Conservation (phyloP, 2,888 invertebrate species). For the Romanomermis culicivorax region DNA sequence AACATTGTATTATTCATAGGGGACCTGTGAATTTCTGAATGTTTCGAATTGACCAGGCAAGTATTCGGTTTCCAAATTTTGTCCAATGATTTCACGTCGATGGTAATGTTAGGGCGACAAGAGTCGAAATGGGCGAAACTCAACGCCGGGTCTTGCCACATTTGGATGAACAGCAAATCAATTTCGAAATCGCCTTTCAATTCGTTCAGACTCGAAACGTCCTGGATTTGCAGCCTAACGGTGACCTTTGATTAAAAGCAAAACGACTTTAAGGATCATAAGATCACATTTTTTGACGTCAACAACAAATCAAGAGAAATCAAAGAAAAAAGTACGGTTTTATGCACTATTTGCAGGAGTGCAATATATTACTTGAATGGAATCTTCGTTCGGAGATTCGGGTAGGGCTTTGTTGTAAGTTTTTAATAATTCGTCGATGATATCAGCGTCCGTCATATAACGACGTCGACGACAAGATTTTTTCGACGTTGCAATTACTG, state of each 20-base stretch:
- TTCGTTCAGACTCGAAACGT: constrained; percentile 25
- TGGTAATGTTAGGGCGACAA: constrained; percentile 24
- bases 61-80: constrained; percentile 27
- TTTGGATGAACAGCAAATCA: constrained; percentile 23
- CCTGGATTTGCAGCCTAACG: constrained; percentile 15
- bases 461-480: not conserved
- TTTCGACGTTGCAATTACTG: too few relatives aligned
- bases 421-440: constrained; percentile 13
- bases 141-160: constrained; percentile 24
- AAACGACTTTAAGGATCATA: too few relatives aligned
- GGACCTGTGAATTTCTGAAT: constrained; percentile 22
- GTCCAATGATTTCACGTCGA: constrained; percentile 21
- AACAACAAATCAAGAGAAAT: too few relatives aligned
- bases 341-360: too few relatives aligned
- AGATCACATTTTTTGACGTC: too few relatives aligned
- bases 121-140: constrained; percentile 15
- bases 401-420: constrained; percentile 27
- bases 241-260: too few relatives aligned
- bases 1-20: constrained; percentile 26
- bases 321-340: too few relatives aligned
- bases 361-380: too few relatives aligned
- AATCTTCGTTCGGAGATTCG: constrained; percentile 24
- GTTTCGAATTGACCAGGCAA: constrained; percentile 25
- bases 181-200: constrained; percentile 27
- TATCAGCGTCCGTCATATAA: constrained; percentile 17